A percentile compares a stretch with the other conserved stretches of the same genome.
Evolutionary conservation across 2,888 invertebrate species (phyloP).

Genomic region (Steinernema carpocapsae): DNA sequence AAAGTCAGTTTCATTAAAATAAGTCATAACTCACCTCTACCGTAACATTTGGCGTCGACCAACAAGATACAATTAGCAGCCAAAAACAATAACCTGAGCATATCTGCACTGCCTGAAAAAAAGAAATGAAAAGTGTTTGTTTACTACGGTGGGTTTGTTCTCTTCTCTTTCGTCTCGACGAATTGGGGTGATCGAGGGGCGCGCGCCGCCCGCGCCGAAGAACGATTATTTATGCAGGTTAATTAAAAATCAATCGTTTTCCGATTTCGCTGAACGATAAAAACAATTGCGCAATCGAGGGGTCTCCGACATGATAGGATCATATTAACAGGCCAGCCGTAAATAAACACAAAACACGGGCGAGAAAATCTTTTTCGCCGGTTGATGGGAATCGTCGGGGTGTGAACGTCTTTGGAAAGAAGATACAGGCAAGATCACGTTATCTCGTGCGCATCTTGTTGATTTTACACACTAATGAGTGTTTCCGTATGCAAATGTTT

Average conservation of each 20-base stretch:
- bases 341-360: conserved; percentile 14
- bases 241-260: conserved; percentile 28
- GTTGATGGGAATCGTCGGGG: too few relatives aligned
- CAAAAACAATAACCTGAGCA: conserved; percentile 9
- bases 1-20: too few relatives aligned
- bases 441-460: too few relatives aligned
- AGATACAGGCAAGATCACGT: too few relatives aligned
- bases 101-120: background rate
- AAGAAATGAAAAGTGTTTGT: background rate
- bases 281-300: conserved; percentile 8
- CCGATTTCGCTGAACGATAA: background rate
- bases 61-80: background rate
- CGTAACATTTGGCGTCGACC: conserved; percentile 3
- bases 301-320: background rate
- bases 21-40: background rate
- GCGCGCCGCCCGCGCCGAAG: background rate
- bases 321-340: conserved; percentile 16
- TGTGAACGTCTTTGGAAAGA: too few relatives aligned
- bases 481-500: too few relatives aligned
- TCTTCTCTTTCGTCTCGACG: too few relatives aligned
- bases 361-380: too few relatives aligned
- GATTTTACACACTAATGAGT: too few relatives aligned
- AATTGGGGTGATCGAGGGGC: conserved; percentile 6
- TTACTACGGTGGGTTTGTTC: background rate
- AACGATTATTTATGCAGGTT: conserved; percentile 28